Conservation (phyloP, 2,113 vertebrate species). For the Grammomys surdaster region DNA sequence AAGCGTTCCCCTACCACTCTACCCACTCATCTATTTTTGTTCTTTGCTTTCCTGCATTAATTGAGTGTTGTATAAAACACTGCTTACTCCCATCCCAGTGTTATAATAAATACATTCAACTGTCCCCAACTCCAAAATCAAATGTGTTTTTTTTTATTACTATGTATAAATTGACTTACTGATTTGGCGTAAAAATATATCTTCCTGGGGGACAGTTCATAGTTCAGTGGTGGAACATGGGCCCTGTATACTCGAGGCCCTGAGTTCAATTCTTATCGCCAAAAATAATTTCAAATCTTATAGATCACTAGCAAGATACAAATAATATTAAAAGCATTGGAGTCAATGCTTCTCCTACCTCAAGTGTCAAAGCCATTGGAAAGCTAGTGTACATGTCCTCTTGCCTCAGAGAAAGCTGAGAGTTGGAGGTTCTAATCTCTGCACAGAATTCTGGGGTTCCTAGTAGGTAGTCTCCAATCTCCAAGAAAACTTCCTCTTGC, state of each 20-base stretch:
- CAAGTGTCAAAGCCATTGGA: background rate
- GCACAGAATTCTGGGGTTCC: background rate
- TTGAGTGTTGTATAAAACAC: background rate
- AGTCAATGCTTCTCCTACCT: background rate
- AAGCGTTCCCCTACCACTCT: no score
- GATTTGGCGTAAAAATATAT: slow-evolving; percentile 1
- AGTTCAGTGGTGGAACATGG: background rate
- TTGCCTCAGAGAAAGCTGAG: background rate
- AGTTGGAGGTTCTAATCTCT: background rate
- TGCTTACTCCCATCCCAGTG: background rate
- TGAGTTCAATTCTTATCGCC: background rate
- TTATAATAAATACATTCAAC: background rate
- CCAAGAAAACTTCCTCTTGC: background rate
- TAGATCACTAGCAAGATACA: background rate
- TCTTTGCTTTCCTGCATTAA: background rate
- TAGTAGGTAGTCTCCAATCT: background rate
- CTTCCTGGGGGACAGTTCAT: background rate
- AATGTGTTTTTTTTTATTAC: slow-evolving; percentile 10
- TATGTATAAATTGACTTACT: background rate
- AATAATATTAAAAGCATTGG: background rate
- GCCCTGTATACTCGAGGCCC: background rate
- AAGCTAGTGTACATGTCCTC: background rate
- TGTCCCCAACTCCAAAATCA: background rate
- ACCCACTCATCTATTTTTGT: background rate
- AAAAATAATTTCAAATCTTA: background rate